These are phyloP conservation scores for Chloropsis hardwickii DNA, from an alignment of 2,113 vertebrate genomes.

Conservation along the genomic window DNA sequence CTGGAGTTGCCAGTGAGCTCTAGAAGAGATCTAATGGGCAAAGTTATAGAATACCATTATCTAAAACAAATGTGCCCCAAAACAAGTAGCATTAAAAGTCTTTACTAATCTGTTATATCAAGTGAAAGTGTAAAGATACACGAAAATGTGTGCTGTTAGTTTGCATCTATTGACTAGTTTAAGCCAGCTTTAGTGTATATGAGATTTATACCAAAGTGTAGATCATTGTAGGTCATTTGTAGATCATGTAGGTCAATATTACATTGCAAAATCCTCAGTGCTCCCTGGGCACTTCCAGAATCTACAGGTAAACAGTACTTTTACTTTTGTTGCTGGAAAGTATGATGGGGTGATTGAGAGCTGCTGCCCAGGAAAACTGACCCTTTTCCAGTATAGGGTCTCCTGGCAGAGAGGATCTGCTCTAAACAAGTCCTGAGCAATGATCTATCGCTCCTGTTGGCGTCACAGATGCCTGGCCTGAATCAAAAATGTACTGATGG, in stretches of 20 bases:
- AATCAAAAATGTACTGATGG: not conserved
- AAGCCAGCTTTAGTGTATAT: not conserved
- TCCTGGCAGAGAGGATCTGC: not conserved
- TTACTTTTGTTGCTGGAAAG: not conserved
- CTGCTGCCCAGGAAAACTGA: not conserved
- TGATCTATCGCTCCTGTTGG: constrained; percentile 1
- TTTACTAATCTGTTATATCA: not conserved
- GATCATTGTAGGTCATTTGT: not conserved
- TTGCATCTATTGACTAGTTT: not conserved
- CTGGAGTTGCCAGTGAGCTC: not conserved
- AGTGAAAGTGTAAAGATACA: not conserved
- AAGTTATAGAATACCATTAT: not conserved
- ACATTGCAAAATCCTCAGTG: not conserved
- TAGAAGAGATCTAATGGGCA: not conserved
- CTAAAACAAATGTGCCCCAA: not conserved
- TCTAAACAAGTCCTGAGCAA: not conserved
- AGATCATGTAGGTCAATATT: not conserved
- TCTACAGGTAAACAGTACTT: not conserved
- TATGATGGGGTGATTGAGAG: not conserved
- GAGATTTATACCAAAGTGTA: not conserved
- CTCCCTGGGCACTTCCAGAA: not conserved
- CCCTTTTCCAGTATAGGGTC: not conserved
- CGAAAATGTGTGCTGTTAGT: not conserved
- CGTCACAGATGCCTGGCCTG: not conserved
- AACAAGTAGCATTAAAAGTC: not conserved